phyloP scores from a whole-genome alignment of 1,140 invertebrate genomes.

The Probaryconus sp. region DNA sequence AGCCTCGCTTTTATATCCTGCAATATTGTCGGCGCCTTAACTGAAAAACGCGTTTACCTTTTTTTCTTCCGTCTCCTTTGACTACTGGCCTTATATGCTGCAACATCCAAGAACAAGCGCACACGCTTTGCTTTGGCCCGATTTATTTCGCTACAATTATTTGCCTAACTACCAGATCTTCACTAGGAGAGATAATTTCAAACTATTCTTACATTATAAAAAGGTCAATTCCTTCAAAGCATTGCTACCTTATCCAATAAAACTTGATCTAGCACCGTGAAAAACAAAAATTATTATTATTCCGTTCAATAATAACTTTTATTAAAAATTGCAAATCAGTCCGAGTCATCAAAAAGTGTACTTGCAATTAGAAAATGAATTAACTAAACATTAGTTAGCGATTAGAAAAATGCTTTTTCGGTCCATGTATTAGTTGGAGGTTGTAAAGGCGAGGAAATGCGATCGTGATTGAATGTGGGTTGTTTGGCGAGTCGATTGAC shows the following conservation, averaged over 20 bases:
- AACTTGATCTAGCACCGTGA: too few relatives aligned
- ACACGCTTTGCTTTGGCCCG: conserved; percentile 22
- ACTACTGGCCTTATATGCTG: conserved; percentile 51
- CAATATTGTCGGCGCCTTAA: conserved; percentile 65
- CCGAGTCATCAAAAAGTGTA: too few relatives aligned
- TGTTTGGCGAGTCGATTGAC: conserved; percentile 19
- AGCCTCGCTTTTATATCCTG: conserved; percentile 63
- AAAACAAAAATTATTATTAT: too few relatives aligned
- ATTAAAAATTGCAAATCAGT: too few relatives aligned
- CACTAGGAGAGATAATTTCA: too few relatives aligned
- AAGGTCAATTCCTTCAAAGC: conserved; percentile 11
- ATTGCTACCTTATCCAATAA: neutral
- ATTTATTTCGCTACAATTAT: conserved; percentile 51
- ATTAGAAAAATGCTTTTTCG: conserved; percentile 7
- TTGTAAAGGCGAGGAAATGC: conserved; percentile 5
- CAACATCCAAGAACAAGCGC: conserved; percentile 41
- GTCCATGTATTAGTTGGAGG: neutral
- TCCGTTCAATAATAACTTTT: too few relatives aligned
- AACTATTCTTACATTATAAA: neutral
- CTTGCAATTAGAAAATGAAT: too few relatives aligned
- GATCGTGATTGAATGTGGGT: conserved; percentile 14
- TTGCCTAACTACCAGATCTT: conserved; percentile 21
- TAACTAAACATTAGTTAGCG: too few relatives aligned
- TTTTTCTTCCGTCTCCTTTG: conserved; percentile 53
- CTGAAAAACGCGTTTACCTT: conserved; percentile 63